Evolutionary conservation across 1,140 invertebrate genomes (phyloP).

Genomic region (Drosophila orena): DNA sequence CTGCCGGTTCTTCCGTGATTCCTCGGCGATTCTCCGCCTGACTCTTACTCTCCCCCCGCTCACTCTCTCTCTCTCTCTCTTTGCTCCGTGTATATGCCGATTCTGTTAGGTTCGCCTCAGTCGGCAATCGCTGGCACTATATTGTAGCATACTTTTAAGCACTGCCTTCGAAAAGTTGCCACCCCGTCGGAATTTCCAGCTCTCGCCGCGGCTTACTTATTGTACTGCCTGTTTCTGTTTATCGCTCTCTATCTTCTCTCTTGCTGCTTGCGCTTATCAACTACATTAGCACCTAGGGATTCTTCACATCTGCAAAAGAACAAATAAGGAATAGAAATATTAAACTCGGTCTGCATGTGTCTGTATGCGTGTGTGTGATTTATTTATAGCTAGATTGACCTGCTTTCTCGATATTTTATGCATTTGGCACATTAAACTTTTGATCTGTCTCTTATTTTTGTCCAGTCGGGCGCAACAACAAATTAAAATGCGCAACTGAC

Average conservation of each 20-base stretch:
- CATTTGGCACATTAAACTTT: slow-evolving; percentile 76
- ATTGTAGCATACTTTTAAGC: slow-evolving; percentile 72
- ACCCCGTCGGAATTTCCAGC: slow-evolving; percentile 49
- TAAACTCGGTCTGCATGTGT: slow-evolving; percentile 6
- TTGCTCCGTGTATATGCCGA: slow-evolving; percentile 7
- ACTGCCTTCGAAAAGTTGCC: slow-evolving; percentile 46
- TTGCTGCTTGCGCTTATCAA: slow-evolving; percentile 73
- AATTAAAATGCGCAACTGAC: slow-evolving; percentile 38
- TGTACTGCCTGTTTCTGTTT: slow-evolving; percentile 65
- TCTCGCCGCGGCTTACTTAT: slow-evolving; percentile 44
- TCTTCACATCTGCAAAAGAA: slow-evolving; percentile 81
- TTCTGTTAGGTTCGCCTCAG: slow-evolving; percentile 38
- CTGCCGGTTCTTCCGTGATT: slow-evolving; percentile 42
- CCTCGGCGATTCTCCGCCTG: slow-evolving; percentile 4
- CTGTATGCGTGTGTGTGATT: not conserved
- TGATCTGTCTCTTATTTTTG: slow-evolving; percentile 36
- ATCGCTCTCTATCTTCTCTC: slow-evolving; percentile 16
- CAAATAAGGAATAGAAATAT: slow-evolving; percentile 25
- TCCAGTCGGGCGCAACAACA: slow-evolving; percentile 27
- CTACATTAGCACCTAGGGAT: slow-evolving; percentile 85
- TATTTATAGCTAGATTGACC: slow-evolving; percentile 39
- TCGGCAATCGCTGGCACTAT: slow-evolving; percentile 13
- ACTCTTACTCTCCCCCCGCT: slow-evolving; percentile 19
- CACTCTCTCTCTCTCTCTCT: slow-evolving; percentile 15
- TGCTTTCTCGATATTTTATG: slow-evolving; percentile 53